A percentile compares a stretch with the other conserved stretches of the same genome.
phyloP scores from a whole-genome alignment of 2,797 vertebrate species.

The Macropus fuliginosus region DNA sequence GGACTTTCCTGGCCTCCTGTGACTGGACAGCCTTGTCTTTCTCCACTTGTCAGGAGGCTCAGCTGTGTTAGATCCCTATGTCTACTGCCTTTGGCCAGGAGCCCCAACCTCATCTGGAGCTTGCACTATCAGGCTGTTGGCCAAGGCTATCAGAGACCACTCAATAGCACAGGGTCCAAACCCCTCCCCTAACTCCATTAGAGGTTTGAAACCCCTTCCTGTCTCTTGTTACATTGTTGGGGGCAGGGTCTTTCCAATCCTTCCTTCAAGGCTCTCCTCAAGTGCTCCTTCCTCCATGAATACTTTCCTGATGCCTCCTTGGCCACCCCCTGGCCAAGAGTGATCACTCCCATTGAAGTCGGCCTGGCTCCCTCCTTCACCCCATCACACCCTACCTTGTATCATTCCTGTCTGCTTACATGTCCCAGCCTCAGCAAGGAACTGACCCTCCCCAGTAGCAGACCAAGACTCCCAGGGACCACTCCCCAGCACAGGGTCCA shows the following conservation, averaged over 20 bases:
- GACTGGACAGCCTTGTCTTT: background rate
- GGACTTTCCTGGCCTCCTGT: background rate
- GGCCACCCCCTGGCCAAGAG: no score
- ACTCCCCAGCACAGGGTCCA: background rate
- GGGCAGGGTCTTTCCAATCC: no score
- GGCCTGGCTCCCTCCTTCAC: no score
- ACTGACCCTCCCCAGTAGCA: fast-evolving
- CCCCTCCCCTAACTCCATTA: background rate
- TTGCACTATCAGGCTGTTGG: background rate
- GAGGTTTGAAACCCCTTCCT: no score
- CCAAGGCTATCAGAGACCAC: background rate
- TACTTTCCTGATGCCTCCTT: no score
- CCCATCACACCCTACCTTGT: no score
- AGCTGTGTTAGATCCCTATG: background rate
- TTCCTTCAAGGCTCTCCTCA: no score
- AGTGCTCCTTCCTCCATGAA: no score
- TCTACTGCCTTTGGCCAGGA: background rate
- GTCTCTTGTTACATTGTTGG: no score
- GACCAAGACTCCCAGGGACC: background rate
- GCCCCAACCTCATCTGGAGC: background rate
- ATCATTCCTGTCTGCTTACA: no score
- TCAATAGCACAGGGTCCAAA: background rate
- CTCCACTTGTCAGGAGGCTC: background rate
- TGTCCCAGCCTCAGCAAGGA: background rate
- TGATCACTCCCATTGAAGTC: no score